Percentiles rank a stretch among this genome's conserved stretches.
These are phyloP conservation scores for Callyntrura guangdongensis DNA, from an alignment of 2,888 invertebrate species.

Conservation along the genomic window DNA sequence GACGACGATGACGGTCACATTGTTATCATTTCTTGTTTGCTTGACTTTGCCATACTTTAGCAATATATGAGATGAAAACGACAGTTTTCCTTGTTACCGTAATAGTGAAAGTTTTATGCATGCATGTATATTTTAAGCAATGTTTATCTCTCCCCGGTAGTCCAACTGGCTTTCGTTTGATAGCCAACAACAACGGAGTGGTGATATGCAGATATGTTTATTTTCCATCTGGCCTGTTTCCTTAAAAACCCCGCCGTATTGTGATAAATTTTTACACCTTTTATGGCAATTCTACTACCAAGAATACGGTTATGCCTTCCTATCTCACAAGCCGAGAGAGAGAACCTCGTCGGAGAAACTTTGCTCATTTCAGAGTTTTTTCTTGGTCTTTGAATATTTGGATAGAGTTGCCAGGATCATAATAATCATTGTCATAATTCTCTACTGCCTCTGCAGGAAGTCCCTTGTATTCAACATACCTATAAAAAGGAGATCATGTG, in stretches of 20 bases:
- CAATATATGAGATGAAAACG: too few relatives aligned
- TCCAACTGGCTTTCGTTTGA: background rate
- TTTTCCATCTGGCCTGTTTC: background rate
- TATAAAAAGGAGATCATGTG: background rate
- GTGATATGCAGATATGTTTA: background rate
- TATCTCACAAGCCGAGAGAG: background rate
- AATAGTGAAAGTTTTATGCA: background rate
- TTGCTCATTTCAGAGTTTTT: background rate
- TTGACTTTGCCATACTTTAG: background rate
- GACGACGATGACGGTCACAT: too few relatives aligned
- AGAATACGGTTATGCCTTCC: background rate
- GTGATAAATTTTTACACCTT: background rate
- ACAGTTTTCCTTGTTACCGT: background rate
- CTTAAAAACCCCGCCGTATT: background rate
- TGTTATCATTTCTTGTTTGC: conserved; percentile 9
- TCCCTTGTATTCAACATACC: background rate
- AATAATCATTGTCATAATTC: background rate
- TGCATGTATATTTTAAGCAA: background rate
- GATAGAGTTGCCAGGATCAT: conserved; percentile 8
- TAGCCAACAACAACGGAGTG: too few relatives aligned
- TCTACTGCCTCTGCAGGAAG: background rate
- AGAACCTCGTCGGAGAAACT: background rate
- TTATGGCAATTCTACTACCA: background rate
- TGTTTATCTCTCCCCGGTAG: background rate
- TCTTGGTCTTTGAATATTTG: conserved; percentile 3